These are phyloP conservation scores for Oligia latruncula DNA, from an alignment of 2,888 invertebrate species.

Conservation along the genomic window DNA sequence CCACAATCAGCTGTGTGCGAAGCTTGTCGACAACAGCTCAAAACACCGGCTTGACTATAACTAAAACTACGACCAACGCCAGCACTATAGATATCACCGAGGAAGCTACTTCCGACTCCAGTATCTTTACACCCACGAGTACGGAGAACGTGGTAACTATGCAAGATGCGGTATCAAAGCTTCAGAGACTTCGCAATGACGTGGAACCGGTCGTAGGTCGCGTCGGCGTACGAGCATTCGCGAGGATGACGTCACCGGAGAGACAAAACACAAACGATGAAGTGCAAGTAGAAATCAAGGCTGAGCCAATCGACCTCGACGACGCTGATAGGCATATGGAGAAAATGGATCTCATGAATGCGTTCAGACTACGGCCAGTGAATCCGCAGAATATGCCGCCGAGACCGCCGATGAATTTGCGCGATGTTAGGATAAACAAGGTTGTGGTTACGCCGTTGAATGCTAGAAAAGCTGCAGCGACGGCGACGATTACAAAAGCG, in stretches of 20 bases:
- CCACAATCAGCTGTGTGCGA: conserved; percentile 81
- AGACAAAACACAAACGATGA: conserved; percentile 63
- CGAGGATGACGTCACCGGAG: conserved; percentile 82
- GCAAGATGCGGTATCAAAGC: conserved; percentile 78
- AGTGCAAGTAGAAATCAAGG: conserved; percentile 83
- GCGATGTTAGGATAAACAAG: conserved; percentile 84
- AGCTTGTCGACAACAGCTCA: conserved; percentile 76
- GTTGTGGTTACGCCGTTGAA: conserved; percentile 74
- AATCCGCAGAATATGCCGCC: conserved; percentile 65
- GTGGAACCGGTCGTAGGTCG: conserved; percentile 77
- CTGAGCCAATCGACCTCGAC: conserved; percentile 84
- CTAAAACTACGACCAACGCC: conserved; percentile 57
- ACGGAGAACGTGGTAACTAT: conserved; percentile 76
- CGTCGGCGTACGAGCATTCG: conserved; percentile 86
- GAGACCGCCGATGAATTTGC: conserved; percentile 67
- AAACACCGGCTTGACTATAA: conserved; percentile 53
- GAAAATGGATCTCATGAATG: conserved; percentile 84
- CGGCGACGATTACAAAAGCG: conserved; percentile 62
- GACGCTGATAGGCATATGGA: conserved; percentile 81
- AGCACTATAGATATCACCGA: conserved; percentile 73
- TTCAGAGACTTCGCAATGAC: conserved; percentile 75
- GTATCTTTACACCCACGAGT: conserved; percentile 79
- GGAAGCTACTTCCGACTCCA: conserved; percentile 72
- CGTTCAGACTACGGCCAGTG: conserved; percentile 82
- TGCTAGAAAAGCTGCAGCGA: conserved; percentile 61